Evolutionary conservation across 2,888 invertebrate species (phyloP), one percentile per base, ranked within the genome.

Genomic region (Yponomeuta sedellus): DNA sequence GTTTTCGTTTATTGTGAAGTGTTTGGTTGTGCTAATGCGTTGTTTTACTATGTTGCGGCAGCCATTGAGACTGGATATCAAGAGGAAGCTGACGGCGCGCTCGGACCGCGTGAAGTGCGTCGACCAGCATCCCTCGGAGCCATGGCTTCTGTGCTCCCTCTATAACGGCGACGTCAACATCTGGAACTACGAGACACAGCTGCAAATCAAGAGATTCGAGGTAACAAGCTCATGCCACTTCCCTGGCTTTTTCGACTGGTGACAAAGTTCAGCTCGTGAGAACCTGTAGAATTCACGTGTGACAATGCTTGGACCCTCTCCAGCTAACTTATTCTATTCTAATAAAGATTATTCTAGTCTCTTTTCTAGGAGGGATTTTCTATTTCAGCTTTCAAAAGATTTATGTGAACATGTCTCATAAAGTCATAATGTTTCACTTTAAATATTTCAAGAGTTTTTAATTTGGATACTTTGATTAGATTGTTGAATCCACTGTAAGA

Each of bases 141-240:
- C 99, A 72, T 99, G 99, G 99, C 97, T 99, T 94, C 93, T 99
- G 66, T 99, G 98, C 76, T 97, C 98, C 57, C 92, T 99, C 44
- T 99, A 99, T 93, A 99, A 98, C 91, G 99, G 99, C 74, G 97
- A 99, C 91, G 98, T 99, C 75, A 99, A 99, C 92, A 97, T 99
- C 79, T 99, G 99, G 99, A 99, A 99, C 85, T 96, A 97, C 90
- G 99, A 99, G 83, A 97, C 96, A 69, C 99, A 99, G 85, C 94
- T 95, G 75, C 93, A 97, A 73, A 96, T 97, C 72, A 91, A 91
- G 73, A 95, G 96, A 73, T 97, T 97, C 77, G 97, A 97, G 92
- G 96, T 96, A 79, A 74, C 69, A 67, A n/a, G n/a, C 61, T 16
- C 52, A 59, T 5, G 44, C 8, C 44, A 44, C 44, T 12, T 12